These are phyloP conservation scores for Ochotona princeps DNA, from an alignment of 2,113 vertebrate genomes.

Conservation along the genomic window DNA sequence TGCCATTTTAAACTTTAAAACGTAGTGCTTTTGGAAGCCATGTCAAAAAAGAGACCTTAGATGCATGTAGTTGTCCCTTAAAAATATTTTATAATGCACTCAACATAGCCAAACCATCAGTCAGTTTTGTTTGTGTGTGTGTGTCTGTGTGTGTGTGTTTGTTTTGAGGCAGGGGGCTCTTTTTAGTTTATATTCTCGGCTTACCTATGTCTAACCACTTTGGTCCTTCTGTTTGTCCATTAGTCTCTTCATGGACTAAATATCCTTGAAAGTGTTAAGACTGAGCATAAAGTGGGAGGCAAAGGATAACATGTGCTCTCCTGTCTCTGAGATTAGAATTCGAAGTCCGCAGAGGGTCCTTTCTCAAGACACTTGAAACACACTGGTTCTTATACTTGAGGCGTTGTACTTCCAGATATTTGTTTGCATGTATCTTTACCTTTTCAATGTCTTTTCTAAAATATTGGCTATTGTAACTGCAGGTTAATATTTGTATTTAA, in stretches of 20 bases:
- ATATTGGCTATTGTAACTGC: not conserved
- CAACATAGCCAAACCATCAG: not conserved
- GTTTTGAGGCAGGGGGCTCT: too few species aligned
- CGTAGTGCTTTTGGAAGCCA: not conserved
- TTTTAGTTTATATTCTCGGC: not conserved
- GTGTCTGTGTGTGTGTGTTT: too few species aligned
- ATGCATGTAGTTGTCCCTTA: not conserved
- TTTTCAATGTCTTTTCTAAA: not conserved
- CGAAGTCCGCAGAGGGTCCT: not conserved
- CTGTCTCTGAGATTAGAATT: not conserved
- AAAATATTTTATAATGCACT: not conserved
- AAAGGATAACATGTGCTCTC: not conserved
- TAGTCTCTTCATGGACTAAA: not conserved
- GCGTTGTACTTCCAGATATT: not conserved
- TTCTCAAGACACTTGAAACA: not conserved
- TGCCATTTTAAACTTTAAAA: slow-evolving; percentile 3
- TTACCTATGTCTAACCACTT: not conserved
- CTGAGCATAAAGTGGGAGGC: too few species aligned
- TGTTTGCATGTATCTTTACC: not conserved
- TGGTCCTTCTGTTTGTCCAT: not conserved
- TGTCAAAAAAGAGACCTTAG: slow-evolving; percentile 21
- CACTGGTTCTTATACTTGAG: not conserved
- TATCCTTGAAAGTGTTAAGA: not conserved
- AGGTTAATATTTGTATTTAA: not conserved
- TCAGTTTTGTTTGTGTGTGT: not conserved